A percentile compares a stretch with the other conserved stretches of the same genome.
Evolutionary conservation across 2,888 invertebrate genomes (phyloP).

Genomic region (Aricia artaxerxes): DNA sequence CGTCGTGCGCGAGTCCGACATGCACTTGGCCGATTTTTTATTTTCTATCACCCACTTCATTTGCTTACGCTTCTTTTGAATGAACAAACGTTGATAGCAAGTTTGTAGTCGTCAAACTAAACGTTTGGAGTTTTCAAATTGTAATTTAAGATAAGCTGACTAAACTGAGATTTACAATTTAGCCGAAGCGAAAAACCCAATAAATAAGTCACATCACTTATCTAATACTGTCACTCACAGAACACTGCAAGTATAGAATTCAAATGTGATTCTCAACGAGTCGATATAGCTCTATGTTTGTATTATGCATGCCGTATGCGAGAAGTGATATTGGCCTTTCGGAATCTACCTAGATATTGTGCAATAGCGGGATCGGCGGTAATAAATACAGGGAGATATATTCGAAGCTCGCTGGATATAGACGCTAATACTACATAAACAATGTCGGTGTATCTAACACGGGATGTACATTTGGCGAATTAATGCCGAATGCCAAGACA

Average conservation of each 20-base stretch:
- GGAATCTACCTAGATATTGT: not conserved
- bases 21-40: too few species aligned
- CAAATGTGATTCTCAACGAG: not conserved
- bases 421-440: constrained; percentile 23
- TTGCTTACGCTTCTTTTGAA: too few species aligned
- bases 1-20: too few species aligned
- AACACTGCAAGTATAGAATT: not conserved
- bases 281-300: not conserved
- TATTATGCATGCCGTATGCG: not conserved
- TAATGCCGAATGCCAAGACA: constrained; percentile 14
- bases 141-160: too few species aligned
- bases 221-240: not conserved
- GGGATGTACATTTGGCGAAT: constrained; percentile 12
- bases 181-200: too few species aligned
- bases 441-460: constrained; percentile 22
- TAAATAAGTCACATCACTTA: not conserved
- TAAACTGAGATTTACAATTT: too few species aligned
- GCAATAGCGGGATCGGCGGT: not conserved
- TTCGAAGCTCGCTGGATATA: constrained; percentile 11
- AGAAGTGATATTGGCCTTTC: not conserved
- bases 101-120: too few species aligned
- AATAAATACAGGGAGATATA: constrained; percentile 17
- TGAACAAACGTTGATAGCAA: too few species aligned
- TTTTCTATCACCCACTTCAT: too few species aligned
- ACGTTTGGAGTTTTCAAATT: too few species aligned